Conservation (phyloP, 2,888 invertebrate species). For the Cephus rjabovi region DNA sequence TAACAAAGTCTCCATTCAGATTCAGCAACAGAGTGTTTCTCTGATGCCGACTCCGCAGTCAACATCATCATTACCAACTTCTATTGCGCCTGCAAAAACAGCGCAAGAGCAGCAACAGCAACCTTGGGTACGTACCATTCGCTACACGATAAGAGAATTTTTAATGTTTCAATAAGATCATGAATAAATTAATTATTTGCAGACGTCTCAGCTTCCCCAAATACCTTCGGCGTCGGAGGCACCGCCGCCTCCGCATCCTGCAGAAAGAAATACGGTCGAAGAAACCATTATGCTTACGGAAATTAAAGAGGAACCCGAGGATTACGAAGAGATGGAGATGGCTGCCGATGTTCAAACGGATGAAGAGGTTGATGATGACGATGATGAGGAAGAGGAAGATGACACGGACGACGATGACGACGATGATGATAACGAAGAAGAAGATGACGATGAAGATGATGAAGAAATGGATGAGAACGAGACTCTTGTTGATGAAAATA, state of each 20-base stretch:
- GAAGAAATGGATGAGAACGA: constrained; percentile 7
- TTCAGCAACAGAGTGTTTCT: constrained; percentile 32
- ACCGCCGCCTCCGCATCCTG: constrained; percentile 29
- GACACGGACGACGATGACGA: constrained; percentile 47
- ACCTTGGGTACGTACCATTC: constrained; percentile 38
- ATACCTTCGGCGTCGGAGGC: constrained; percentile 37
- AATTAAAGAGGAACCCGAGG: constrained; percentile 59
- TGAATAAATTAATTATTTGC: constrained; percentile 9
- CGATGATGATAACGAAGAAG: constrained; percentile 37
- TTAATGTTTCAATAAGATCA: neutral
- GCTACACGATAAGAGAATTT: neutral
- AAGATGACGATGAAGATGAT: constrained; percentile 50
- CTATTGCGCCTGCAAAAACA: constrained; percentile 36
- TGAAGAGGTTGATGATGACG: constrained; percentile 44
- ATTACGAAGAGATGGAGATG: constrained; percentile 59
- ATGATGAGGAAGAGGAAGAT: constrained; percentile 51
- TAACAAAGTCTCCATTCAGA: constrained; percentile 23
- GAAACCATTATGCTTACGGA: constrained; percentile 46
- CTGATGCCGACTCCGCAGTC: constrained; percentile 27
- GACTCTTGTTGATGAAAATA: constrained; percentile 9
- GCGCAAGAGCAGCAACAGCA: constrained; percentile 40
- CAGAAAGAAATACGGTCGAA: constrained; percentile 29
- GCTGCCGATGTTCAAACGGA: constrained; percentile 37
- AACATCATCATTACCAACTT: constrained; percentile 29
- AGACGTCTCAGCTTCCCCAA: constrained; percentile 40